phyloP scores from a whole-genome alignment of 2,113 vertebrate genomes.

The Crypturellus undulatus region DNA sequence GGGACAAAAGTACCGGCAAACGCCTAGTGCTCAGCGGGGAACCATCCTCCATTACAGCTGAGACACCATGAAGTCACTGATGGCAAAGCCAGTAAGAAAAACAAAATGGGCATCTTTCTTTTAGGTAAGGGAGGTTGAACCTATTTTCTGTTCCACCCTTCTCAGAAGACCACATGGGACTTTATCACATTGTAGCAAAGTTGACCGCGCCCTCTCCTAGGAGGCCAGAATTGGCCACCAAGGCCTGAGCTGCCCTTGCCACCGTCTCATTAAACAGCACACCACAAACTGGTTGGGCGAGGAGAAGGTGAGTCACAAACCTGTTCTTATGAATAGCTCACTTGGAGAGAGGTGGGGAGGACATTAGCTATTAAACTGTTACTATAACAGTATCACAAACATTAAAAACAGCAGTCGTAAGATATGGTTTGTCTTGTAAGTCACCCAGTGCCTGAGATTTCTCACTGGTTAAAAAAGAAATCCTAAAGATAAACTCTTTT shows the following conservation, averaged over 20 bases:
- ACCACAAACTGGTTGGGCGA: neutral
- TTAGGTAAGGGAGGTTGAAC: neutral
- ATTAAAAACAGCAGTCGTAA: neutral
- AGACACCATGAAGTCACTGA: neutral
- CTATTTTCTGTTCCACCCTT: rapidly evolving
- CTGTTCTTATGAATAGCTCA: neutral
- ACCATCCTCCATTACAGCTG: neutral
- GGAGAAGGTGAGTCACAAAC: neutral
- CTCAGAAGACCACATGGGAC: neutral
- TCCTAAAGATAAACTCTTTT: neutral
- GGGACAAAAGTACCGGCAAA: neutral
- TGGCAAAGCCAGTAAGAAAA: neutral
- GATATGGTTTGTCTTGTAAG: neutral
- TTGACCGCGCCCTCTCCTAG: neutral
- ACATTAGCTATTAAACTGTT: neutral
- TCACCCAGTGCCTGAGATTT: neutral
- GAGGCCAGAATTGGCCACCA: neutral
- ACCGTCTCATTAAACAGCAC: neutral
- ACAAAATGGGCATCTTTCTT: neutral
- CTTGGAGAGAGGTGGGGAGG: neutral
- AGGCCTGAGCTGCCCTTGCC: neutral
- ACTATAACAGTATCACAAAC: neutral
- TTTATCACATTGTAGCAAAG: neutral
- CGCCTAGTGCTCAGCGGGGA: neutral
- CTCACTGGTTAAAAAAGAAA: neutral